phyloP scores from a whole-genome alignment of 1,140 invertebrate genomes.

The Trichogramma pretiosum region DNA sequence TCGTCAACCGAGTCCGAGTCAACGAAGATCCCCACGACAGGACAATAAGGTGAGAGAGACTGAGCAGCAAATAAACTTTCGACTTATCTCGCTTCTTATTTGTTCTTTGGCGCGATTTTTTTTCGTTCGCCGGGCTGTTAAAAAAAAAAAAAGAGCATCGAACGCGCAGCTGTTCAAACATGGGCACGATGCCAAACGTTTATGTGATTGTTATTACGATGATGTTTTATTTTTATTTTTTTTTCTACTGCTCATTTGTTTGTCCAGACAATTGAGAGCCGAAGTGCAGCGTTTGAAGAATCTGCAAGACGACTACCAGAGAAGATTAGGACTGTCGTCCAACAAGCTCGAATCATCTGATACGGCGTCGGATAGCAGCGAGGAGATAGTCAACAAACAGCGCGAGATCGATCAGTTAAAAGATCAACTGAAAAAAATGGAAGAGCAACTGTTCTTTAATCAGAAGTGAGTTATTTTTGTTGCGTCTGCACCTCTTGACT shows the following conservation, averaged over 20 bases:
- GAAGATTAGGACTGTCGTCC: conserved; percentile 24
- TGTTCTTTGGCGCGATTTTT: neutral
- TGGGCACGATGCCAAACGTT: no score
- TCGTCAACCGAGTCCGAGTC: conserved; percentile 69
- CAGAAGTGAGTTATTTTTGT: conserved; percentile 40
- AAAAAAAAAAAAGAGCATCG: no score
- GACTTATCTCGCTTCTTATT: conserved; percentile 2
- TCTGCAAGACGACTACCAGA: conserved; percentile 48
- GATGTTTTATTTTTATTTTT: neutral
- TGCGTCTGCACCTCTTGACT: no score
- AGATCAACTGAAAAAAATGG: conserved; percentile 47
- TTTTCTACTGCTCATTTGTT: no score
- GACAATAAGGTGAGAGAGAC: conserved; percentile 46
- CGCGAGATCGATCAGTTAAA: conserved; percentile 53
- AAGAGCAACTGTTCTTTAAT: conserved; percentile 43
- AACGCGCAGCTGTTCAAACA: no score
- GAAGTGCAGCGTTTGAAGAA: conserved; percentile 61
- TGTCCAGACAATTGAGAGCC: conserved; percentile 48
- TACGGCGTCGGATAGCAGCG: conserved; percentile 35
- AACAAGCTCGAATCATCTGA: conserved; percentile 31
- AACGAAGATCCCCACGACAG: conserved; percentile 70
- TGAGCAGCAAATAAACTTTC: no score
- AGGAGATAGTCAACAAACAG: conserved; percentile 48
- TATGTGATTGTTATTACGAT: no score
- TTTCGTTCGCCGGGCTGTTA: neutral